Percentiles rank a stretch among this genome's conserved stretches.
Evolutionary conservation across 2,113 vertebrate species (phyloP).

Genomic region (Macrotis lagotis): DNA sequence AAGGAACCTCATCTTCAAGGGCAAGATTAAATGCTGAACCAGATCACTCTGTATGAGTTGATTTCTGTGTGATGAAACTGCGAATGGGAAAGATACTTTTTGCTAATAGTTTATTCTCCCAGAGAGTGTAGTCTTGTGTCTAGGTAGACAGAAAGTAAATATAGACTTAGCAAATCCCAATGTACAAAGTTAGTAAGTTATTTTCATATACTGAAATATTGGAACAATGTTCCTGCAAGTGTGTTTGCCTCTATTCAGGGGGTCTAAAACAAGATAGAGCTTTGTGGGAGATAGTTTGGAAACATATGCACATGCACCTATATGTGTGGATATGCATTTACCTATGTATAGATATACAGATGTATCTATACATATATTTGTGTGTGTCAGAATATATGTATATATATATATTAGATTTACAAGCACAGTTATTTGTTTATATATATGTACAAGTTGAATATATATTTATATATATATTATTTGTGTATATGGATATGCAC

Average conservation of each 20-base stretch:
- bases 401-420: background rate
- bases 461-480: background rate
- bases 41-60: background rate
- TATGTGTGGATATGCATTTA: background rate
- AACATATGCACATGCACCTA: background rate
- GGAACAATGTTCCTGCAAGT: background rate
- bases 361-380: background rate
- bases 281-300: background rate
- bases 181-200: background rate
- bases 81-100: background rate
- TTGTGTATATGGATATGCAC: too few relatives aligned
- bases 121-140: background rate
- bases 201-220: background rate
- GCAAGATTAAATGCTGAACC: background rate
- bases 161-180: background rate
- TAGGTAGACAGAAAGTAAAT: background rate
- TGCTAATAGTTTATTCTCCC: background rate
- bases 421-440: background rate
- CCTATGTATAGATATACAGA: background rate
- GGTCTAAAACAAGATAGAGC: background rate
- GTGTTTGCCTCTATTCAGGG: background rate
- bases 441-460: background rate
- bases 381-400: too few relatives aligned
- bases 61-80: background rate
- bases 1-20: background rate